Evolutionary conservation across 2,113 vertebrate genomes (phyloP).

Genomic region (Tapirus terrestris): DNA sequence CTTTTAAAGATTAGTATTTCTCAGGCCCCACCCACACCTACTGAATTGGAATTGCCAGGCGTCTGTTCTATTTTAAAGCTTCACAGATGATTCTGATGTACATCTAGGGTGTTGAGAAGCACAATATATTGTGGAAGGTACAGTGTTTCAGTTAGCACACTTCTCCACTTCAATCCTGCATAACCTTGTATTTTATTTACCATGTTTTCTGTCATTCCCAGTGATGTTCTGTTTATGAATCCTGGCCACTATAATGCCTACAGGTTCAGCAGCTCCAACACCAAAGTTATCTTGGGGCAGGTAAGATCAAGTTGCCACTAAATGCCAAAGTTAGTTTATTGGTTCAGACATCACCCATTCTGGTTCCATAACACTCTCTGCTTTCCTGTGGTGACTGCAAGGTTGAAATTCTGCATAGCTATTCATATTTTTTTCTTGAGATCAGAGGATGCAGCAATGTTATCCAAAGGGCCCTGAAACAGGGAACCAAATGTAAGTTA

Average conservation of each 20-base stretch:
- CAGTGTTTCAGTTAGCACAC: background rate
- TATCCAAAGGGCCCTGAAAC: constrained; percentile 17
- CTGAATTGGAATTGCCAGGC: background rate
- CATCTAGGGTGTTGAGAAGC: background rate
- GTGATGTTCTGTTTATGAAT: background rate
- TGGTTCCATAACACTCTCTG: background rate
- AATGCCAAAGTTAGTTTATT: background rate
- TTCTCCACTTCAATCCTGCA: background rate
- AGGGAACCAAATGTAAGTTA: constrained; percentile 23
- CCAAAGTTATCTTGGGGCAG: background rate
- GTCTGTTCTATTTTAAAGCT: background rate
- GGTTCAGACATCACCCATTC: background rate
- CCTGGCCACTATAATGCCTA: background rate
- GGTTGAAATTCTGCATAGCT: constrained; percentile 12
- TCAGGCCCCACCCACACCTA: background rate
- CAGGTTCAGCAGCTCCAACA: background rate
- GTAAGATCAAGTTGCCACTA: background rate
- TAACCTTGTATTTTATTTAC: background rate
- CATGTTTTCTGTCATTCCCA: background rate
- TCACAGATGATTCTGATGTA: background rate
- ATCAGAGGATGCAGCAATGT: background rate
- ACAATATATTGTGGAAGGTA: background rate
- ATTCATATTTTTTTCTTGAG: background rate
- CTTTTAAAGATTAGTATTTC: background rate
- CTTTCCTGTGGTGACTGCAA: background rate